Evolutionary conservation across 1,140 invertebrate genomes (phyloP), one percentile per base, ranked within the genome.

Genomic region (Drosophila ogumai): DNA sequence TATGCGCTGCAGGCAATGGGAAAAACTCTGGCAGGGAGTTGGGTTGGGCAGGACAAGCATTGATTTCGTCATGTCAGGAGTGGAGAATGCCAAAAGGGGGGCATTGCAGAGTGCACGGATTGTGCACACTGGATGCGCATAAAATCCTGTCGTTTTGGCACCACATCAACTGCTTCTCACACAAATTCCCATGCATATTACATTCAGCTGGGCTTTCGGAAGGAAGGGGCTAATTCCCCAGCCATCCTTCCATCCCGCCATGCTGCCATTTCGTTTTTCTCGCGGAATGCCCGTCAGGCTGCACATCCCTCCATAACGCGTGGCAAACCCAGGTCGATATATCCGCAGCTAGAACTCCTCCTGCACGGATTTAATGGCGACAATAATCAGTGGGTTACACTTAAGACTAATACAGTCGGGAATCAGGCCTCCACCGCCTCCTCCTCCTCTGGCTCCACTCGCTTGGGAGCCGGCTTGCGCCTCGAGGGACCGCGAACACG

Each of bases 81-180:
- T 22, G 40, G 22, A 5, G 36, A 10, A 25, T 9, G n/a, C 54
- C 28, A 9, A 43, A 17, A 9, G 17, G 1, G 13, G 46, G 25
- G 50, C 38, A 41, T 25, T 54, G 57, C 46, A 72, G 68, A 79
- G 58, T 63, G 80, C 50, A 65, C 43, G 44, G 71, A 66, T 76
- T 77, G 75, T 64, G 68, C 46, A 60, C 57, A 64, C 80, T 82
- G 76, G 52, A 59, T 75, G 79, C 75, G 79, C 82, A 86, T 87
- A 87, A 79, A 86, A 79, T 79, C 36, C 56, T 75, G 78, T 82
- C 68, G 77, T 86, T 78, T 75, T 86, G 82, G 82, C 82, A 79
- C 58, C 61, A 60, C 63, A 77, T 79, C 75, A 72, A 79, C 44
- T 72, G 80, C 41, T 86, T 32, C 65, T 71, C 64, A 61, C 61